Conservation (phyloP, 2,113 vertebrate species). For the Crotalus helleri region DNA sequence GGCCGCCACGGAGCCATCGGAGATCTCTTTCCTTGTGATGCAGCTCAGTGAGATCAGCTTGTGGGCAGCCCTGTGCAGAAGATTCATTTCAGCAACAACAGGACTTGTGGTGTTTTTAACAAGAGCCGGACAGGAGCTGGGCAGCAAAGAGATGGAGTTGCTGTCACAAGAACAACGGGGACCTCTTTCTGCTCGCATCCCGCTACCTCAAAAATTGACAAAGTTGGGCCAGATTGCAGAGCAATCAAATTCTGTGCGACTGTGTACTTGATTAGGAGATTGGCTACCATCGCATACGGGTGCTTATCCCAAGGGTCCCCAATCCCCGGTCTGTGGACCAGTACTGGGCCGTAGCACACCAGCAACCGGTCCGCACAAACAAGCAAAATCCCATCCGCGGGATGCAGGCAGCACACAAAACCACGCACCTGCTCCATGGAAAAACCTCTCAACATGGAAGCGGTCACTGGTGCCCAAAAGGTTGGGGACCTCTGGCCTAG, state of each 20-base stretch:
- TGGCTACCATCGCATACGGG: accelerated
- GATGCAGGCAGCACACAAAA: too few relatives aligned
- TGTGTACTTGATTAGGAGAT: not conserved
- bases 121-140: not conserved
- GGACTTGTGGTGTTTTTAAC: conserved; percentile 32
- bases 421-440: too few relatives aligned
- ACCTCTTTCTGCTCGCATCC: not conserved
- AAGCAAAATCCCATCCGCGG: too few relatives aligned
- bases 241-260: accelerated
- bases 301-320: not conserved
- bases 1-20: conserved; percentile 60
- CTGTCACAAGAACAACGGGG: not conserved
- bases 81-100: conserved; percentile 52
- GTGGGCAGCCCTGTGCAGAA: conserved; percentile 54
- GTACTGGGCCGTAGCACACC: too few relatives aligned
- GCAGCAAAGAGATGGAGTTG: not conserved
- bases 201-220: not conserved
- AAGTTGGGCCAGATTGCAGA: accelerated
- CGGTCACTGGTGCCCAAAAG: too few relatives aligned
- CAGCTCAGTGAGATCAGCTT: conserved; percentile 63
- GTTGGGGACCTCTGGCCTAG: not conserved
- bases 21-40: conserved; percentile 60
- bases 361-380: too few relatives aligned
- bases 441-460: too few relatives aligned
- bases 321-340: too few relatives aligned